phyloP scores from a whole-genome alignment of 2,888 invertebrate species.

The Nomada ferruginata region DNA sequence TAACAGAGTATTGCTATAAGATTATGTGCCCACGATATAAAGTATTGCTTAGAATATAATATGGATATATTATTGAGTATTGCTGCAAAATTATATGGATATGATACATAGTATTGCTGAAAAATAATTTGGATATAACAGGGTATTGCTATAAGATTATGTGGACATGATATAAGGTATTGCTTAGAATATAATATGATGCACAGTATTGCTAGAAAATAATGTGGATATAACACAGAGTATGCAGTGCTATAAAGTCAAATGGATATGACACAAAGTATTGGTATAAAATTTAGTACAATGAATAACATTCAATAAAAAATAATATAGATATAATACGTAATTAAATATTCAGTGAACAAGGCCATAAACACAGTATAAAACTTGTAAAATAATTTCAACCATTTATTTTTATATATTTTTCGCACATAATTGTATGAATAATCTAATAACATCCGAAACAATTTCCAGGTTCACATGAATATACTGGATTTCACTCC shows the following conservation, averaged over 20 bases:
- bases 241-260: slow-evolving; percentile 1
- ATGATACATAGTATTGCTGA: background rate
- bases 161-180: background rate
- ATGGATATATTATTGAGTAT: background rate
- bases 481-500: no score
- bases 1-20: no score
- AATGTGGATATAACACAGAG: background rate
- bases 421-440: no score
- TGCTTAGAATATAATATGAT: background rate
- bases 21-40: background rate
- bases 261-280: no score
- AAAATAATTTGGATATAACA: slow-evolving; percentile 9
- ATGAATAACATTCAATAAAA: background rate
- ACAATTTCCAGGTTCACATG: no score
- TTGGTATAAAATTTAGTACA: background rate
- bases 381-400: no score
- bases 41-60: slow-evolving; percentile 4
- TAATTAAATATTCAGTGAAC: no score
- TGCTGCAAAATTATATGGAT: slow-evolving; percentile 1
- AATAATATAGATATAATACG: background rate
- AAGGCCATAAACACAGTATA: no score
- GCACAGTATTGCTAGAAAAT: no score
- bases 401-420: no score
- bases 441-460: no score
- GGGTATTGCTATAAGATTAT: background rate